Percentiles rank a stretch among this genome's conserved stretches.
Evolutionary conservation across 1,140 invertebrate genomes (phyloP).

Genomic region (Drosophila varians): DNA sequence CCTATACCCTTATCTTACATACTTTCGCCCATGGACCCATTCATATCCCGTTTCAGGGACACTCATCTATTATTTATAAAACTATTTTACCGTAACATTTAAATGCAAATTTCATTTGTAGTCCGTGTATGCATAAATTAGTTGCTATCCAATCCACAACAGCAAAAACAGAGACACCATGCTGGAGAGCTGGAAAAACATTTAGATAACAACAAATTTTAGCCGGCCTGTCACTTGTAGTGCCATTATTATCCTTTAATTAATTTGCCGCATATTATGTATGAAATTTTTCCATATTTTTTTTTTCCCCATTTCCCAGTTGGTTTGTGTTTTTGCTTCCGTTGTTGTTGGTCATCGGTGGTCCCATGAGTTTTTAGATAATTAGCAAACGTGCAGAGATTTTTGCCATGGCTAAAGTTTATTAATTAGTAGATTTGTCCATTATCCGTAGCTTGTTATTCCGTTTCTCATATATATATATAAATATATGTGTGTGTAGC

Average conservation of each 20-base stretch:
- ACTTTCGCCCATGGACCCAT: slow-evolving; percentile 22
- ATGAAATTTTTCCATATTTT: slow-evolving; percentile 27
- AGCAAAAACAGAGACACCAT: slow-evolving; percentile 14
- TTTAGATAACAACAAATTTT: slow-evolving; percentile 75
- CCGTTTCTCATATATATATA: slow-evolving; percentile 30
- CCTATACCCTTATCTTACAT: slow-evolving; percentile 9
- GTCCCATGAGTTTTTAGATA: slow-evolving; percentile 58
- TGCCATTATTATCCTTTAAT: slow-evolving; percentile 75
- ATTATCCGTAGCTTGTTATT: slow-evolving; percentile 47
- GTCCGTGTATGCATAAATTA: slow-evolving; percentile 72
- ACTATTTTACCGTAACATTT: slow-evolving; percentile 73
- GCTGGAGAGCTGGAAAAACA: slow-evolving; percentile 51
- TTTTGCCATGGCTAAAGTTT: slow-evolving; percentile 57
- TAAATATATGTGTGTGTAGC: neutral
- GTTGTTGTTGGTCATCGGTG: slow-evolving; percentile 14
- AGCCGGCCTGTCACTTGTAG: slow-evolving; percentile 55
- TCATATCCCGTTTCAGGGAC: slow-evolving; percentile 24
- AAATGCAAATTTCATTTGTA: slow-evolving; percentile 77
- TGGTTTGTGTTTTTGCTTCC: slow-evolving; percentile 19
- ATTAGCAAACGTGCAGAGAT: slow-evolving; percentile 64
- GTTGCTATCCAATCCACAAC: slow-evolving; percentile 36
- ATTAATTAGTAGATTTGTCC: slow-evolving; percentile 66
- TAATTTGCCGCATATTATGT: slow-evolving; percentile 74
- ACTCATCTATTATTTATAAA: slow-evolving; percentile 71
- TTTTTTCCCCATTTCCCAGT: neutral